Evolutionary conservation across 2,888 invertebrate species (phyloP).

Genomic region (Abrostola tripartita): DNA sequence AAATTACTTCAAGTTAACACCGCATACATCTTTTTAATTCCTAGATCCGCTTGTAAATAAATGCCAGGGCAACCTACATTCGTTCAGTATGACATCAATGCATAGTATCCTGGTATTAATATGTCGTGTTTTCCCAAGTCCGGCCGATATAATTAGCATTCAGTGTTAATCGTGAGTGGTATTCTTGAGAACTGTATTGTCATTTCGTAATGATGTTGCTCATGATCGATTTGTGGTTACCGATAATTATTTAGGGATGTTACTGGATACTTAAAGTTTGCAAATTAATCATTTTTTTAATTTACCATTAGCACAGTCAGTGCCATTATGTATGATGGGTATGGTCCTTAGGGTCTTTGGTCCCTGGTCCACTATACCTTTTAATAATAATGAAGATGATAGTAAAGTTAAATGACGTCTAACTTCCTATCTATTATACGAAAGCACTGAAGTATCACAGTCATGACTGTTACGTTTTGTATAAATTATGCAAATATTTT

Average conservation of each 20-base stretch:
- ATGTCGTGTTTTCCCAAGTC: constrained; percentile 50
- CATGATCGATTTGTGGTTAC: constrained; percentile 20
- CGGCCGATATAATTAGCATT: constrained; percentile 38
- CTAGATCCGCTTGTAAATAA: constrained; percentile 46
- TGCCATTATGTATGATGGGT: no score
- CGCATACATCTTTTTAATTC: constrained; percentile 13
- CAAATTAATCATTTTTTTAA: neutral
- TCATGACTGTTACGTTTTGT: neutral
- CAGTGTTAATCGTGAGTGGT: constrained; percentile 21
- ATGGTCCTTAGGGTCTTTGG: no score
- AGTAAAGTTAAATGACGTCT: neutral
- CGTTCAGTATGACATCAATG: constrained; percentile 36
- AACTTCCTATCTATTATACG: neutral
- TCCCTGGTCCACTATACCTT: neutral
- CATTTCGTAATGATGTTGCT: constrained; percentile 27
- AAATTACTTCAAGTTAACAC: neutral
- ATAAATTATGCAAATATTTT: constrained; percentile 21
- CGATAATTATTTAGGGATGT: neutral
- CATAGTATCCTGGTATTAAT: constrained; percentile 35
- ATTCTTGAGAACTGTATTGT: constrained; percentile 20
- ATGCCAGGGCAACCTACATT: constrained; percentile 34
- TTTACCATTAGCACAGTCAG: no score
- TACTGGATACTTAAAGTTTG: neutral
- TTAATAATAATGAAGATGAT: neutral
- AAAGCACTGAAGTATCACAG: constrained; percentile 2